Evolutionary conservation across 2,797 vertebrate genomes (phyloP).

Genomic region (Mycteria americana): DNA sequence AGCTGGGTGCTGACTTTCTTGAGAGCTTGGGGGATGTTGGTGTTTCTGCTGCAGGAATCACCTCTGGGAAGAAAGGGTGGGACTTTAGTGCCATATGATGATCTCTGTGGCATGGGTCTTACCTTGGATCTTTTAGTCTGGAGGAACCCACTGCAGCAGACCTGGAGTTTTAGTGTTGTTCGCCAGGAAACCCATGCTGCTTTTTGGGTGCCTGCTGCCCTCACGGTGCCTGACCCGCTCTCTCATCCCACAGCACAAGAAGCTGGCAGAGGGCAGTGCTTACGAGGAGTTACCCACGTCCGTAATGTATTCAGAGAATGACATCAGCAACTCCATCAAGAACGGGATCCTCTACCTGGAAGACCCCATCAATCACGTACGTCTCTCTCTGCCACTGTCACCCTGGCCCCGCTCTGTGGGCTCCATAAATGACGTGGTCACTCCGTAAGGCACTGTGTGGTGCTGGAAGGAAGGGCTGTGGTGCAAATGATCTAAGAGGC

Average conservation of each 20-base stretch:
- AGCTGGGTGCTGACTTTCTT: neutral
- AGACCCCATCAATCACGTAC: slow-evolving; percentile 96
- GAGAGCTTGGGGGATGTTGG: neutral
- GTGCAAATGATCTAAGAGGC: neutral
- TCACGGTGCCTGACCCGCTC: neutral
- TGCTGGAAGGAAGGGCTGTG: neutral
- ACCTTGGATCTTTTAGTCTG: neutral
- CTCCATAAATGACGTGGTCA: fast-evolving
- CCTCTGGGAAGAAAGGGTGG: neutral
- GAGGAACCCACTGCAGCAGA: neutral
- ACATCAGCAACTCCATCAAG: slow-evolving; percentile 99
- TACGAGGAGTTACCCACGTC: slow-evolving; percentile 94
- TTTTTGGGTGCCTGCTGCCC: neutral
- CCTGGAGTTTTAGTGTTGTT: neutral
- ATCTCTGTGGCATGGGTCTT: neutral
- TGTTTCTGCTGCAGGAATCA: neutral
- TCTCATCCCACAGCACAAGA: slow-evolving; percentile 87
- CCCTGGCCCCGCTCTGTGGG: neutral
- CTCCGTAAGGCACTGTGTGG: neutral
- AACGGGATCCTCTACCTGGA: slow-evolving; percentile 96
- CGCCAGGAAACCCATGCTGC: neutral
- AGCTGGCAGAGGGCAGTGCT: slow-evolving; percentile 95
- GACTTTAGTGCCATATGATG: neutral
- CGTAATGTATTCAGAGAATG: slow-evolving; percentile 93
- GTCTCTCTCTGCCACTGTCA: neutral